phyloP scores from a whole-genome alignment of 2,797 vertebrate species.

The Gorsachius magnificus region DNA sequence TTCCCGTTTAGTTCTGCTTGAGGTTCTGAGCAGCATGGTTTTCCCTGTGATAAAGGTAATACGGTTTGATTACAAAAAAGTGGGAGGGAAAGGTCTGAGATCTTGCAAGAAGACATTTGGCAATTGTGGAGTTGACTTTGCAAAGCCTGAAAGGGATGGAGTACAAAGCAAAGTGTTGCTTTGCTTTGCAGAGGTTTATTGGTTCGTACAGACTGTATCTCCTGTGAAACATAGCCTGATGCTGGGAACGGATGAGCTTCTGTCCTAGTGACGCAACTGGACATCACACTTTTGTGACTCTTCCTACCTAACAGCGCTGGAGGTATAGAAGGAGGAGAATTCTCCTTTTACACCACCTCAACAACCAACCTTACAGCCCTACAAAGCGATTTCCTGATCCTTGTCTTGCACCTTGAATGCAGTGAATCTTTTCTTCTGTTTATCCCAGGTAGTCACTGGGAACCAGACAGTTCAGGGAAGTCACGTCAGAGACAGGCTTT shows the following conservation, averaged over 20 bases:
- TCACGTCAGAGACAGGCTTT: not conserved
- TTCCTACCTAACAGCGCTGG: not conserved
- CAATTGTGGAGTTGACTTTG: not conserved
- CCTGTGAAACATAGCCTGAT: conserved; percentile 17
- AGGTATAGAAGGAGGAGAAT: not conserved
- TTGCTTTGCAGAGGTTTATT: conserved; percentile 19
- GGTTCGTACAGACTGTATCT: conserved; percentile 33
- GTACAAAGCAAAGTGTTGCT: not conserved
- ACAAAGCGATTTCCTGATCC: not conserved
- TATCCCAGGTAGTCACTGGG: not conserved
- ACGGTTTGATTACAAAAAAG: not conserved
- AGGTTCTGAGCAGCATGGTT: not conserved
- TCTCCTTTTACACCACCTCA: not conserved
- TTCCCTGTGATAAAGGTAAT: not conserved
- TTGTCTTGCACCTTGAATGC: not conserved
- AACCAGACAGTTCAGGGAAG: not conserved
- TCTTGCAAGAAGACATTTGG: conserved; percentile 1
- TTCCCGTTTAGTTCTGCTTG: not conserved
- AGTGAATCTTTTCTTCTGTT: not conserved
- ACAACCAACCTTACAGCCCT: not conserved
- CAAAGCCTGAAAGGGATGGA: not conserved
- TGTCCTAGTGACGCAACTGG: not conserved
- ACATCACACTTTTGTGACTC: not conserved
- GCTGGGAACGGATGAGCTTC: conserved; percentile 7
- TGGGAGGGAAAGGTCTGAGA: not conserved